phyloP scores from a whole-genome alignment of 2,113 vertebrate genomes.

The Crypturellus undulatus region DNA sequence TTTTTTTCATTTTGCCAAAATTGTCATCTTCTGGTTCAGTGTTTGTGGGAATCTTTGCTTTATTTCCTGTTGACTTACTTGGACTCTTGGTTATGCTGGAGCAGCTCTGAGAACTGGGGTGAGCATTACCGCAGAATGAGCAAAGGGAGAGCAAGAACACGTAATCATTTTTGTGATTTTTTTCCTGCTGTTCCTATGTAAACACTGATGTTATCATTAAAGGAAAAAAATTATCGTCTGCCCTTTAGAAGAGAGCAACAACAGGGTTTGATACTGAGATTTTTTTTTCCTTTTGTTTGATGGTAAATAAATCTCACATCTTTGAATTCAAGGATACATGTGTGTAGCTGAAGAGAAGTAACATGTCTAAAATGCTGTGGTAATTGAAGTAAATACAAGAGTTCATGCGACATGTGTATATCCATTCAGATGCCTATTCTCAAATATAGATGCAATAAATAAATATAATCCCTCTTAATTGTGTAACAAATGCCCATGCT shows the following conservation, averaged over 20 bases:
- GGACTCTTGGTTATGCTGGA: background rate
- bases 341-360: background rate
- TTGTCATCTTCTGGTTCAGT: background rate
- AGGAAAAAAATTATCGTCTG: background rate
- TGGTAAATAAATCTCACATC: background rate
- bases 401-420: background rate
- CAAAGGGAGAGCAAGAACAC: background rate
- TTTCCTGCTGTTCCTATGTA: background rate
- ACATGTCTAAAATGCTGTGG: background rate
- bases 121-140: background rate
- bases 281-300: background rate
- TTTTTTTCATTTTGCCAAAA: background rate
- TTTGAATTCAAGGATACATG: background rate
- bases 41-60: accelerated
- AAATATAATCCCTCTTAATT: background rate
- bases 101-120: accelerated
- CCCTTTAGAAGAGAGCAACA: background rate
- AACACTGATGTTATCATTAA: background rate
- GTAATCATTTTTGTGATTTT: background rate
- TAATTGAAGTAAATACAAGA: background rate
- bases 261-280: background rate
- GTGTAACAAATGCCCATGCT: background rate
- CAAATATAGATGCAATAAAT: background rate
- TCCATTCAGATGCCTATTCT: background rate
- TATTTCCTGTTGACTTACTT: background rate